Base-by-base conservation (phyloP, 2,888 invertebrate species). In the Cheilosia impressa region DNA sequence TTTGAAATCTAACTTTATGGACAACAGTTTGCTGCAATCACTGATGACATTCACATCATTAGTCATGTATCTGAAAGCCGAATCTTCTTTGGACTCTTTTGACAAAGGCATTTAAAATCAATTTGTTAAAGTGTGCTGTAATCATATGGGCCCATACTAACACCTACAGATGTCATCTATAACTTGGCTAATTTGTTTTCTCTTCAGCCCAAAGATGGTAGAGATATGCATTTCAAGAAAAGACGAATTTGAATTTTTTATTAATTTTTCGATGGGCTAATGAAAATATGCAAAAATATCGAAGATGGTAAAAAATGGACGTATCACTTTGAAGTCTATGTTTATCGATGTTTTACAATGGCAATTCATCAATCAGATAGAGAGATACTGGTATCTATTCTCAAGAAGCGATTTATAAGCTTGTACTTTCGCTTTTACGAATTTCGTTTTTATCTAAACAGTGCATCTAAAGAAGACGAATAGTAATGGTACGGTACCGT, bases 381-480 rank as follows among this genome's bases (percentile, higher is more conserved):
- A 19, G 2, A 68, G 43, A 68, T 31, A 45, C 15, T 4, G 38
- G 41, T 31, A 22, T 55, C 22, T 4, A 22, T 27, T 24, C 17
- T 22, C 17, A 17, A 41, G 17, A 58, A 38, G 19, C 55, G 2
- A 66, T 66, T 43, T 43, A 38, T 55, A 45, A 43, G 7, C 41
- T 19, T 31, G 22, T 50, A 34, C 69, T 71, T 71, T 71, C 71
- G 38, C 50, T 71, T 60, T 50, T 47, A n/a, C 9, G 4, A 19
- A 15, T 50, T 27, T n/a, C n/a, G 24, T 66, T 66, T 66, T 45
- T 53, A 47, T 63, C 22, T 50, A 55, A 34, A 53, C 19, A 13
- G 57, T 53, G 43, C 17, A 45, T 60, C 45, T 71, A 47, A 66
- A 73, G 43, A 60, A 72, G 80, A 80, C 68, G 73, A 73, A 75